phyloP scores from a whole-genome alignment of 2,888 invertebrate genomes.

The Lamellibrachia satsuma region DNA sequence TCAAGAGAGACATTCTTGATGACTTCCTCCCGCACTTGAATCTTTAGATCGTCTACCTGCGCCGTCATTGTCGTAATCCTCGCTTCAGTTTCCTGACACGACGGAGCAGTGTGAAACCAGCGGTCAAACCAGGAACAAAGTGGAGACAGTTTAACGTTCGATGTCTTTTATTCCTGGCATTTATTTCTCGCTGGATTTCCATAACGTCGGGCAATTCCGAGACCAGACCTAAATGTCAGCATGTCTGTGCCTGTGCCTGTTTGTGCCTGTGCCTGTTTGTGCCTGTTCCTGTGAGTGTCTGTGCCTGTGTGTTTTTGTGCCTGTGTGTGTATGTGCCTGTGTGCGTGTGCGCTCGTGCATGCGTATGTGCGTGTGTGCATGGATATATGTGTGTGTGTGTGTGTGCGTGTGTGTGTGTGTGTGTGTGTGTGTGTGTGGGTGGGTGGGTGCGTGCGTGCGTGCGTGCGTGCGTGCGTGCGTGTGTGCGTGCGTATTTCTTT shows the following conservation, averaged over 20 bases:
- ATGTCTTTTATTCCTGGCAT: not conserved
- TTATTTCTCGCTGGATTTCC: not conserved
- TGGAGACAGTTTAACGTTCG: not conserved
- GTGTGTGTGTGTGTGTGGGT: not conserved
- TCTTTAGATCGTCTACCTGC: conserved; percentile 52
- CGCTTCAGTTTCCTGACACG: conserved; percentile 43
- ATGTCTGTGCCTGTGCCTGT: no score
- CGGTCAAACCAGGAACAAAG: not conserved
- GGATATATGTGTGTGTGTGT: no score
- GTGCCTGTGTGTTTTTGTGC: no score
- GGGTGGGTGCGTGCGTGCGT: not conserved
- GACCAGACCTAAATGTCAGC: not conserved
- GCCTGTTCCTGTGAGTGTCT: no score
- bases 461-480: not conserved
- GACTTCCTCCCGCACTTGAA: conserved; percentile 54
- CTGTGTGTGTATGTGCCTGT: not conserved
- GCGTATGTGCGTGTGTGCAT: no score
- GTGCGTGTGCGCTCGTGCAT: no score
- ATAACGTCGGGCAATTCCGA: not conserved
- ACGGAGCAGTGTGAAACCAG: not conserved
- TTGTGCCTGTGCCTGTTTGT: no score
- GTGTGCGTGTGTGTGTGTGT: not conserved
- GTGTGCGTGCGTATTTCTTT: not conserved
- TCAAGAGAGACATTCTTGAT: conserved; percentile 56
- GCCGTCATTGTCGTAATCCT: conserved; percentile 46